Percentiles rank a stretch among this genome's conserved stretches.
Conservation (phyloP, 2,888 invertebrate species). For the Actias luna region DNA sequence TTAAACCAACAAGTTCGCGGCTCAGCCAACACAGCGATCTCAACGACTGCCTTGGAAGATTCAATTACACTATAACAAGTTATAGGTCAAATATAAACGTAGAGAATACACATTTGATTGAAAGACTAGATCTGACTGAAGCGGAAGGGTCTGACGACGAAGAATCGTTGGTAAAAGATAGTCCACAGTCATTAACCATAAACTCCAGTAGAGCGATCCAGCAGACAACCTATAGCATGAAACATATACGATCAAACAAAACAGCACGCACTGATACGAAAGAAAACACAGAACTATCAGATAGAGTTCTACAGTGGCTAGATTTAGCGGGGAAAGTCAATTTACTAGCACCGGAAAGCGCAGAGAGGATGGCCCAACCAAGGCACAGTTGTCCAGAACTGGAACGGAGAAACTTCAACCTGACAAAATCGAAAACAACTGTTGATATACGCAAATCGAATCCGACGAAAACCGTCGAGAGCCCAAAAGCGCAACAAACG, state of each 20-base stretch:
- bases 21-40: conserved; percentile 52
- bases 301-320: conserved; percentile 90
- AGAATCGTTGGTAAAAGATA: conserved; percentile 46
- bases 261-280: conserved; percentile 58
- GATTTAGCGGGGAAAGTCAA: conserved; percentile 86
- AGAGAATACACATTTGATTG: conserved; percentile 39
- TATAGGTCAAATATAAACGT: conserved; percentile 45
- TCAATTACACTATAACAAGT: conserved; percentile 61
- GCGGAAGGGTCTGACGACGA: conserved; percentile 61
- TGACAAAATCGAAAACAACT: conserved; percentile 64
- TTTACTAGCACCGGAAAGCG: conserved; percentile 59
- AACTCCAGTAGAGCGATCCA: conserved; percentile 43
- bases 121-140: conserved; percentile 58
- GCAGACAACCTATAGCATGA: conserved; percentile 54
- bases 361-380: conserved; percentile 63
- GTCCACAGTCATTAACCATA: conserved; percentile 54
- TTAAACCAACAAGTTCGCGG: conserved; percentile 41
- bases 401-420: conserved; percentile 51
- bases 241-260: conserved; percentile 58
- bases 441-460: conserved; percentile 54
- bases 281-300: conserved; percentile 78
- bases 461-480: conserved; percentile 50
- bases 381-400: conserved; percentile 73
- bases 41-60: conserved; percentile 48
- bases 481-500: conserved; percentile 57